phyloP scores from a whole-genome alignment of 2,113 vertebrate species.

The Pachyramphus minor region DNA sequence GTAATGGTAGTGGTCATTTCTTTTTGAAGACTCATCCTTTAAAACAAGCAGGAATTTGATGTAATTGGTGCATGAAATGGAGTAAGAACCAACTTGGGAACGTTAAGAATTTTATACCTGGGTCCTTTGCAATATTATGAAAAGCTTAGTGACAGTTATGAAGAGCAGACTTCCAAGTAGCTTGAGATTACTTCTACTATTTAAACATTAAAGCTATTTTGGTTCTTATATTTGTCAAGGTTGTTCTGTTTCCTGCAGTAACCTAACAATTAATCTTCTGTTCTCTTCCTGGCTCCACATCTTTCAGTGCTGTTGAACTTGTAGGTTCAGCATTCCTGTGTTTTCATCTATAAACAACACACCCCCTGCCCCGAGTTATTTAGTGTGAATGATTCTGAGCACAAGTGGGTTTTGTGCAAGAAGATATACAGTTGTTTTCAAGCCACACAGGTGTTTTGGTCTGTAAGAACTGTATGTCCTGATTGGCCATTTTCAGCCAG shows the following conservation, averaged over 20 bases:
- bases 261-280: not conserved
- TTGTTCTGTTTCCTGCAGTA: not conserved
- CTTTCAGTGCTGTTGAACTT: not conserved
- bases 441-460: not conserved
- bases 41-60: not conserved
- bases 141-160: not conserved
- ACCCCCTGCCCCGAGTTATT: not conserved
- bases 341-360: not conserved
- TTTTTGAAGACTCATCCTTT: not conserved
- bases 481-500: not conserved
- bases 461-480: not conserved
- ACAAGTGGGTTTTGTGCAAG: not conserved
- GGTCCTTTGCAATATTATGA: not conserved
- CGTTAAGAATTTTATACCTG: not conserved
- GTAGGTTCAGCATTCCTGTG: not conserved
- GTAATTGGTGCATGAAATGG: not conserved
- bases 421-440: not conserved
- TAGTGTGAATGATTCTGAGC: not conserved
- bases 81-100: not conserved
- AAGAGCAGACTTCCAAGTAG: not conserved
- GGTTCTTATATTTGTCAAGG: not conserved
- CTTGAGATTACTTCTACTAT: not conserved
- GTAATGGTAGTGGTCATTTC: not conserved
- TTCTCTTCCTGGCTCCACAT: not conserved
- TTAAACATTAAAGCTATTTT: slow-evolving; percentile 8